Evolutionary conservation across 2,888 invertebrate genomes (phyloP), one percentile per base, ranked within the genome.

Genomic region (Agrilus biguttatus): DNA sequence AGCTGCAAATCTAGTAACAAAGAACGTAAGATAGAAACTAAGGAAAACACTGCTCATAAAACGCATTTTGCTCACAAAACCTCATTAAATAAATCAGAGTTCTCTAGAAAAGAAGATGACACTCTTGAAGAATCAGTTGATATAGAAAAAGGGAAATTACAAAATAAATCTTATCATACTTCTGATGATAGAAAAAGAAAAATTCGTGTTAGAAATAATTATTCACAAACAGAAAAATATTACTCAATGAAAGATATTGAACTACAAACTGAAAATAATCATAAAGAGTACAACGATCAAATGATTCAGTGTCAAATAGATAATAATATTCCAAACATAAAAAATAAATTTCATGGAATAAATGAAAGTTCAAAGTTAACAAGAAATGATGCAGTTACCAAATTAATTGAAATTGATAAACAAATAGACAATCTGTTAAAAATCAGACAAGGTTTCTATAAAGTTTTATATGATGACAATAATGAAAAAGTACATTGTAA

Each of bases 361-460:
- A 28, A 28, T 28, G 28, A 28, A 28, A 10, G 10, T 28, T 8
- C 28, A 10, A 28, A 28, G 2, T 28, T 28, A 28, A 28, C 10
- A 3, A 28, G 28, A 28, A 28, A 28, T 28, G 28, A 28, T 28
- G 28, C 28, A 2, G 36, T 53, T 8, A 33, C 44, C 13, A 46
- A 48, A 38, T 53, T 57, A 52, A 37, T 51, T 21, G 42, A 50
- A 35, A 53, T 60, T 33, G 59, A 61, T 49, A 45, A 49, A 34
- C 57, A 55, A 44, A 53, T 61, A 40, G 46, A 45, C 39, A 47
- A 53, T 37, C 46, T 61, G 14, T 52, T 51, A 8, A 47, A 51
- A 37, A 50, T 55, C 36, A 49, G 57, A 21, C 51, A 54, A 42
- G 23, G 42, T 55, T 33, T 53, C 51, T 51, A 46, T 43, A 23